Conservation (phyloP, 1,140 invertebrate species). For the Tribolium castaneum region DNA sequence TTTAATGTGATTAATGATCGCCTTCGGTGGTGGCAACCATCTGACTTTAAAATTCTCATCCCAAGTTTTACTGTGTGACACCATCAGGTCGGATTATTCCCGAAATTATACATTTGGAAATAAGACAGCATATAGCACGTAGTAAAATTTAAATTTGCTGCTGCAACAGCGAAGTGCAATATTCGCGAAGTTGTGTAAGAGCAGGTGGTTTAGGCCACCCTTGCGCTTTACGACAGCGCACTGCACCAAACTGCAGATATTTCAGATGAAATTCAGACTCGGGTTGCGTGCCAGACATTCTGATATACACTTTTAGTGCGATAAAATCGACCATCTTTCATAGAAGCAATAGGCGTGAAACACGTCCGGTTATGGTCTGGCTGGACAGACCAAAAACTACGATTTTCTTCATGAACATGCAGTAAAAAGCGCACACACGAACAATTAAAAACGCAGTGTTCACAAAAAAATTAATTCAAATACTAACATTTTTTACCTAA, state of each 20-base stretch:
- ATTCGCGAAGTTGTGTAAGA: conserved; percentile 26
- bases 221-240: conserved; percentile 32
- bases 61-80: background rate
- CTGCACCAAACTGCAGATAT: conserved; percentile 33
- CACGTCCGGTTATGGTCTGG: background rate
- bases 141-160: conserved; percentile 19
- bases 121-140: background rate
- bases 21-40: background rate
- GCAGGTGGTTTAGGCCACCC: conserved; percentile 33
- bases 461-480: no score
- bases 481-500: no score
- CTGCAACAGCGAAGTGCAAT: conserved; percentile 17
- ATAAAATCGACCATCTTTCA: conserved; percentile 11
- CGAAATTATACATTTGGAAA: background rate
- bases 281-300: conserved; percentile 32
- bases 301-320: conserved; percentile 23
- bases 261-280: conserved; percentile 13
- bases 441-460: no score
- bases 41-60: background rate
- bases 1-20: conserved; percentile 1
- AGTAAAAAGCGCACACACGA: no score
- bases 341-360: conserved; percentile 7
- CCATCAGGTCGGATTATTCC: background rate
- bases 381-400: background rate
- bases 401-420: background rate